Evolutionary conservation across 2,797 vertebrate genomes (phyloP).

Genomic region (Rhabdomys pumilio): DNA sequence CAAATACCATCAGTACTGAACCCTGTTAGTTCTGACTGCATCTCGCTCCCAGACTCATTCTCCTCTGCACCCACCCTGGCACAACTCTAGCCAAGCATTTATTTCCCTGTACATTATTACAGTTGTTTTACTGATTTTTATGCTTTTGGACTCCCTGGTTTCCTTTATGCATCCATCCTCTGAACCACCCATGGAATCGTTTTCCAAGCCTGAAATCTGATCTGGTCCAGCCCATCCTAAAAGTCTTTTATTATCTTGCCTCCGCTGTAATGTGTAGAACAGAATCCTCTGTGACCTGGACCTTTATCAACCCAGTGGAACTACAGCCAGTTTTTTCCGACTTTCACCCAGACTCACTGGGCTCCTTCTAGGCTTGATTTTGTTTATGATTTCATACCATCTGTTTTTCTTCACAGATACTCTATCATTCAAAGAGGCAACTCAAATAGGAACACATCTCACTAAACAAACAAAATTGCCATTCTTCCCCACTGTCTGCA

Average conservation of each 20-base stretch:
- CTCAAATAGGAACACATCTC: not conserved
- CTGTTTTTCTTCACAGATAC: not conserved
- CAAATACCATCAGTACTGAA: fast-evolving
- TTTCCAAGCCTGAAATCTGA: conserved; percentile 61
- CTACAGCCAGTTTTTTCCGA: not conserved
- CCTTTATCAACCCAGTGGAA: not conserved
- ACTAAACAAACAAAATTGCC: not conserved
- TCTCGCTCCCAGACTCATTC: not conserved
- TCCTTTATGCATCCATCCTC: not conserved
- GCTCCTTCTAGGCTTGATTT: not conserved
- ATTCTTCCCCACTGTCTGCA: not conserved
- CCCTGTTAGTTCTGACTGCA: not conserved
- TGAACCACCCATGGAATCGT: not conserved
- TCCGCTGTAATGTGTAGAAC: not conserved
- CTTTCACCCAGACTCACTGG: not conserved
- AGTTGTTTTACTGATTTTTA: not conserved
- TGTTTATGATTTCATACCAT: not conserved
- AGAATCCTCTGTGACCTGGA: not conserved
- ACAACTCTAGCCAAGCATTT: not conserved
- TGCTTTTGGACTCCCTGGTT: not conserved
- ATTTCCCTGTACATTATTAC: not conserved
- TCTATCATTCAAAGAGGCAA: not conserved
- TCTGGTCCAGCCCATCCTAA: not conserved
- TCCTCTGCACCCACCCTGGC: not conserved
- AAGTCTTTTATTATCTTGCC: not conserved